These are phyloP conservation scores for Plebejus melissa DNA, from an alignment of 2,888 invertebrate genomes.

Conservation along the genomic window DNA sequence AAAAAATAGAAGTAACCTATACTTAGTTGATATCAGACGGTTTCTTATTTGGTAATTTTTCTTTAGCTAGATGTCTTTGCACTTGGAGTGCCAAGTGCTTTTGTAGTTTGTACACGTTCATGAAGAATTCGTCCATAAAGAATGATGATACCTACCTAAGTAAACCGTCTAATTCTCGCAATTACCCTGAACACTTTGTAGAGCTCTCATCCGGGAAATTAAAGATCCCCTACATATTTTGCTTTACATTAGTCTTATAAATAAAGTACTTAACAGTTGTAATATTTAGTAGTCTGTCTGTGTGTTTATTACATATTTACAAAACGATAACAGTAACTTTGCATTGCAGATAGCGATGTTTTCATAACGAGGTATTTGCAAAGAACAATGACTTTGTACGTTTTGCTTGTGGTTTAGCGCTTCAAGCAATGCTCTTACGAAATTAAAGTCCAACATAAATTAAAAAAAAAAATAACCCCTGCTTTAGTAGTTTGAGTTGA, in stretches of 20 bases:
- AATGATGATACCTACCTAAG: background rate
- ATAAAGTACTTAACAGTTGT: background rate
- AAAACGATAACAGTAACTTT: background rate
- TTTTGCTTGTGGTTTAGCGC: background rate
- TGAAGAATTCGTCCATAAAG: too few species aligned
- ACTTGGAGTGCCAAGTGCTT: too few species aligned
- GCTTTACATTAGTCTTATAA: too few species aligned
- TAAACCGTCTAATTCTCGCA: background rate
- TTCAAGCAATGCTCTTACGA: background rate
- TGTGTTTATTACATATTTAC: background rate
- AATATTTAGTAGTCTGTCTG: background rate
- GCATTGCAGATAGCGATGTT: background rate
- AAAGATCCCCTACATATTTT: background rate
- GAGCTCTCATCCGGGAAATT: background rate
- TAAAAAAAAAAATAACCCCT: background rate
- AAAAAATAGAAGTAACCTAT: too few species aligned
- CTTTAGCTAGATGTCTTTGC: too few species aligned
- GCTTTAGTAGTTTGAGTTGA: background rate
- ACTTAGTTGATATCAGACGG: too few species aligned
- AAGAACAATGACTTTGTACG: background rate
- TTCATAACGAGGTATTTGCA: background rate
- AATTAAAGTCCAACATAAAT: background rate
- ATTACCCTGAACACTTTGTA: background rate
- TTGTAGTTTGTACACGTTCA: too few species aligned
- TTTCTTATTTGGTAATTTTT: too few species aligned